phyloP scores from a whole-genome alignment of 2,797 vertebrate species.

The Rhinella marina region DNA sequence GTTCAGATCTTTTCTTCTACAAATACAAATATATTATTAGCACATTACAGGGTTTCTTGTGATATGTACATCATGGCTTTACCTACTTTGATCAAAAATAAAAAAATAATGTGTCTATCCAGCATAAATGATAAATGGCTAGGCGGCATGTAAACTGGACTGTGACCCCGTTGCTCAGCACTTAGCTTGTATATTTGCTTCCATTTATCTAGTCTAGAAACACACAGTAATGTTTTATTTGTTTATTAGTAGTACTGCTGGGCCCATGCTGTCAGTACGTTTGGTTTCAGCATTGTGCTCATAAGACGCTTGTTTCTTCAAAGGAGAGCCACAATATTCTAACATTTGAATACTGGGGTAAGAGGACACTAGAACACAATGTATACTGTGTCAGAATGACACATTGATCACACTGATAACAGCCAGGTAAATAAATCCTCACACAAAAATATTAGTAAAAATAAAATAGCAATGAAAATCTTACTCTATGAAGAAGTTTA shows the following conservation, averaged over 20 bases:
- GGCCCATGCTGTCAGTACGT: neutral
- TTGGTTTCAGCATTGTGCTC: constrained; percentile 7
- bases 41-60: neutral
- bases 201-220: neutral
- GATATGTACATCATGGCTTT: neutral
- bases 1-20: neutral
- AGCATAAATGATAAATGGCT: neutral
- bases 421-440: neutral
- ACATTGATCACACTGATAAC: neutral
- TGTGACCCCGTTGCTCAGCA: neutral
- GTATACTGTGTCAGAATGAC: neutral
- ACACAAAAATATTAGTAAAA: neutral
- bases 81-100: no score
- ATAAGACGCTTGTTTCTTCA: neutral
- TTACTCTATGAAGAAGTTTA: neutral
- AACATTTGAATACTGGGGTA: neutral
- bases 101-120: neutral
- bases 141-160: neutral
- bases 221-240: neutral
- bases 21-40: neutral
- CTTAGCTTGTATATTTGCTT: neutral
- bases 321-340: neutral
- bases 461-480: neutral
- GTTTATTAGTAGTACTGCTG: neutral
- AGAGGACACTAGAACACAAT: neutral